Evolutionary conservation across 1,140 invertebrate species (phyloP).

Genomic region (Bombus sylvicola): DNA sequence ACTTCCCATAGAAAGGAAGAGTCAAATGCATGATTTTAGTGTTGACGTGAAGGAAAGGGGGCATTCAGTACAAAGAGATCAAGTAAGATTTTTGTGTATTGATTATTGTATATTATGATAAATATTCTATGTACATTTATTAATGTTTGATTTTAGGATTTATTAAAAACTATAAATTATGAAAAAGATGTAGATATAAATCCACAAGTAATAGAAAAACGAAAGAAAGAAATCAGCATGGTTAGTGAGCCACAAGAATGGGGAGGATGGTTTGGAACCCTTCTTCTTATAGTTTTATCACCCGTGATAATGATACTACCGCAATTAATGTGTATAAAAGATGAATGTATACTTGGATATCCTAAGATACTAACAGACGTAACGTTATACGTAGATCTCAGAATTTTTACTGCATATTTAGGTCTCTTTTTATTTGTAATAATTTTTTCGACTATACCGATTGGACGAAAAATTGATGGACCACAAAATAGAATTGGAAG

Average conservation of each 20-base stretch:
- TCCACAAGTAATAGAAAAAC: constrained; percentile 63
- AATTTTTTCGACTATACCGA: constrained; percentile 73
- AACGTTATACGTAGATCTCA: constrained; percentile 70
- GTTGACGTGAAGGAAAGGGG: constrained; percentile 73
- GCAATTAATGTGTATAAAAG: constrained; percentile 75
- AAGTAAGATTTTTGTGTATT: constrained; percentile 17
- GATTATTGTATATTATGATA: background rate
- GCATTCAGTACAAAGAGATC: constrained; percentile 76
- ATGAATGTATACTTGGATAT: constrained; percentile 65
- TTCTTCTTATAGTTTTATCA: constrained; percentile 68
- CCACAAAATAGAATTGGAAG: constrained; percentile 74
- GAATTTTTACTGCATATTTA: constrained; percentile 68
- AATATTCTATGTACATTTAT: constrained; percentile 1
- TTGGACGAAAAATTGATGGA: constrained; percentile 74
- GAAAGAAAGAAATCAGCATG: constrained; percentile 70
- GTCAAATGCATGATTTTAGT: constrained; percentile 63
- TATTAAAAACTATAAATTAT: constrained; percentile 62
- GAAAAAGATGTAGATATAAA: constrained; percentile 64
- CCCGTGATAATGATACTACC: constrained; percentile 68
- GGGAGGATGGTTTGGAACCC: constrained; percentile 76
- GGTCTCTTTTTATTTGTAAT: constrained; percentile 67
- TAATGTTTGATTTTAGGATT: constrained; percentile 62
- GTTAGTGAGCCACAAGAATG: constrained; percentile 77
- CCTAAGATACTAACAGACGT: constrained; percentile 67
- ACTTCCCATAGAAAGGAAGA: constrained; percentile 75